Conservation (phyloP, 2,797 vertebrate genomes). For the Galaxias olidus region DNA sequence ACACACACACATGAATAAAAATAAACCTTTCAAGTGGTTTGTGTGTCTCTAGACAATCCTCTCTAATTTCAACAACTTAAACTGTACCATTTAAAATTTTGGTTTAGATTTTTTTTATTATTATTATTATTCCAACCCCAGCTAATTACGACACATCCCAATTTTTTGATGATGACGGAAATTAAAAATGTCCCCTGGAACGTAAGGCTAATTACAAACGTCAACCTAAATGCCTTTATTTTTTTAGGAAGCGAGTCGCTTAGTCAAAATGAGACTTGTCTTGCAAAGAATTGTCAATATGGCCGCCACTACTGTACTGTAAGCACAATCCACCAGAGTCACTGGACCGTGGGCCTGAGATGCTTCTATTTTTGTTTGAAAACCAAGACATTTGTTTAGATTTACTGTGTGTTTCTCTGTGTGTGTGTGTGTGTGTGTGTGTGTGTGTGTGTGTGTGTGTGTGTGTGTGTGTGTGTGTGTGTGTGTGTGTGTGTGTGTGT, state of each 20-base stretch:
- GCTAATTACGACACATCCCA: conserved; percentile 65
- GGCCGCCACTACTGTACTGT: too few species aligned
- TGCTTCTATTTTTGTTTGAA: not conserved
- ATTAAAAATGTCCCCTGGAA: conserved; percentile 65
- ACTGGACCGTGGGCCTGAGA: not conserved
- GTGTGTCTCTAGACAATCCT: too few species aligned
- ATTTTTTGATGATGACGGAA: conserved; percentile 61
- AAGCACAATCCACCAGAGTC: too few species aligned
- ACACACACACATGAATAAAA: too few species aligned
- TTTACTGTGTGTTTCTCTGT: not conserved
- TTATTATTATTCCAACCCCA: conserved; percentile 68
- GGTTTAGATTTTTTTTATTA: conserved; percentile 27
- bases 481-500: conserved; percentile 19
- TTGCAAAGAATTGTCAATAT: too few species aligned
- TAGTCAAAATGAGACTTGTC: conserved; percentile 6
- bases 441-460: conserved; percentile 14
- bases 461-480: not conserved
- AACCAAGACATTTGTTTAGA: too few species aligned
- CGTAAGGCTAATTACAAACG: conserved; percentile 70
- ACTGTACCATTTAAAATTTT: too few species aligned
- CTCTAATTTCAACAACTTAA: too few species aligned
- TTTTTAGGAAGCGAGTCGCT: conserved; percentile 52
- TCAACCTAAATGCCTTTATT: conserved; percentile 51
- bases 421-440: not conserved
- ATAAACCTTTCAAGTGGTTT: too few species aligned